A percentile compares a stretch with the other conserved stretches of the same genome.
Evolutionary conservation across 2,888 invertebrate species (phyloP).

Genomic region (Hypsopygia costalis): DNA sequence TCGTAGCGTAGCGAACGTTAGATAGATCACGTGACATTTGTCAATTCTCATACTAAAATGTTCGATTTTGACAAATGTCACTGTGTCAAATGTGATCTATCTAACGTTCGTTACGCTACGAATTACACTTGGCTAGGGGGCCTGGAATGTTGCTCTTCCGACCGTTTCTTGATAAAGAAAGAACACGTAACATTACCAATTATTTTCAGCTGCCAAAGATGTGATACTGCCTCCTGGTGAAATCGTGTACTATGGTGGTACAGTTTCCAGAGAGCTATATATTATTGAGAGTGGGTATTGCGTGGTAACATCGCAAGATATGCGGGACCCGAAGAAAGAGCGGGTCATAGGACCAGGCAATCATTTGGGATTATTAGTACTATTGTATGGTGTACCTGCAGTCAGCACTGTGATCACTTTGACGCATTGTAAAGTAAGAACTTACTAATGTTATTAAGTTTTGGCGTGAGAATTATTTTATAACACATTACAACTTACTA

Average conservation of each 20-base stretch:
- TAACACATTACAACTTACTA: too few species aligned
- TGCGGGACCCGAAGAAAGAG: constrained; percentile 48
- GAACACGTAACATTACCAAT: too few species aligned
- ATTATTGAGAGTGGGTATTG: constrained; percentile 77
- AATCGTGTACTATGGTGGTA: constrained; percentile 75
- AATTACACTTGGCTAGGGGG: too few species aligned
- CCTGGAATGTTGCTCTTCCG: too few species aligned
- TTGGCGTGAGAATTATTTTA: background rate
- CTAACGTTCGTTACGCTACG: too few species aligned
- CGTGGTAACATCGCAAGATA: constrained; percentile 51
- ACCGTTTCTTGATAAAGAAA: too few species aligned
- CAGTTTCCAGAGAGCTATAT: constrained; percentile 72
- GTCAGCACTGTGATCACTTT: constrained; percentile 68
- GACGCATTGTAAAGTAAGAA: constrained; percentile 73
- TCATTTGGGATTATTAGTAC: constrained; percentile 66
- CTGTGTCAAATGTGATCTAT: too few species aligned
- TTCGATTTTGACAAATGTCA: too few species aligned
- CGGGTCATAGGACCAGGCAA: constrained; percentile 66
- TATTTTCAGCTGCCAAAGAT: constrained; percentile 54
- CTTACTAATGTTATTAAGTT: constrained; percentile 3
- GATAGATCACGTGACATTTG: too few species aligned
- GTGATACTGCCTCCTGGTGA: constrained; percentile 74
- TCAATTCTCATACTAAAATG: too few species aligned
- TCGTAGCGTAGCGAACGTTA: too few species aligned
- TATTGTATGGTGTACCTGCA: constrained; percentile 72